phyloP scores from a whole-genome alignment of 2,113 vertebrate genomes.

The Physeter macrocephalus region DNA sequence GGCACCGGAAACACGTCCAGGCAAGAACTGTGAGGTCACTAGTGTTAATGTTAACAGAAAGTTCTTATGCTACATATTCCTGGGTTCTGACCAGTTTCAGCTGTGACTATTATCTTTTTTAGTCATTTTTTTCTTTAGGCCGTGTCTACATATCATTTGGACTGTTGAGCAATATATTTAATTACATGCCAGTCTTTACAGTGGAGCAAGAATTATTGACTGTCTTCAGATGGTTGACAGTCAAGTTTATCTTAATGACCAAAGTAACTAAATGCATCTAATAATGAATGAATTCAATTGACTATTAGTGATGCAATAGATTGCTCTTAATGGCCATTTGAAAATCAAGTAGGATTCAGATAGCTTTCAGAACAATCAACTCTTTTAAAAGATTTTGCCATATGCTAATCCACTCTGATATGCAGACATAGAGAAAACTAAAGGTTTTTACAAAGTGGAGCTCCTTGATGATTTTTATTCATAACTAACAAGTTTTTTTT shows the following conservation, averaged over 20 bases:
- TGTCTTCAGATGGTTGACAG: background rate
- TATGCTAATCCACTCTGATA: slow-evolving; percentile 27
- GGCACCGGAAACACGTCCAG: background rate
- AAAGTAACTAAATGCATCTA: slow-evolving; percentile 35
- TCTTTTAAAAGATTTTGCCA: slow-evolving; percentile 24
- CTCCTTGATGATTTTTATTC: slow-evolving; percentile 55
- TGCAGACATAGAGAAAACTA: slow-evolving; percentile 45
- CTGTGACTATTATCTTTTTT: background rate
- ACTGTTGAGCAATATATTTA: slow-evolving; percentile 1
- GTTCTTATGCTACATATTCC: background rate
- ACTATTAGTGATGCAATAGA: background rate
- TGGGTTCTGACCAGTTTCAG: background rate
- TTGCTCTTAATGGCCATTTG: background rate
- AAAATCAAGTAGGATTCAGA: slow-evolving; percentile 11
- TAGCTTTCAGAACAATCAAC: background rate
- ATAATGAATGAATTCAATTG: background rate
- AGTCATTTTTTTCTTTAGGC: slow-evolving; percentile 12
- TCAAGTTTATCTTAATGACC: slow-evolving; percentile 27
- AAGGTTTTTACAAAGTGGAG: slow-evolving; percentile 49
- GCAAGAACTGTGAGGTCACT: background rate
- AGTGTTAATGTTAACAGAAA: background rate
- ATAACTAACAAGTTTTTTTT: slow-evolving; percentile 63
- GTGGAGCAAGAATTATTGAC: background rate
- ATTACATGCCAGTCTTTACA: background rate
- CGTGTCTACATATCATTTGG: slow-evolving; percentile 46